A percentile compares a stretch with the other conserved stretches of the same genome.
Evolutionary conservation across 2,797 vertebrate species (phyloP).

Genomic region (Poecilia velifera): DNA sequence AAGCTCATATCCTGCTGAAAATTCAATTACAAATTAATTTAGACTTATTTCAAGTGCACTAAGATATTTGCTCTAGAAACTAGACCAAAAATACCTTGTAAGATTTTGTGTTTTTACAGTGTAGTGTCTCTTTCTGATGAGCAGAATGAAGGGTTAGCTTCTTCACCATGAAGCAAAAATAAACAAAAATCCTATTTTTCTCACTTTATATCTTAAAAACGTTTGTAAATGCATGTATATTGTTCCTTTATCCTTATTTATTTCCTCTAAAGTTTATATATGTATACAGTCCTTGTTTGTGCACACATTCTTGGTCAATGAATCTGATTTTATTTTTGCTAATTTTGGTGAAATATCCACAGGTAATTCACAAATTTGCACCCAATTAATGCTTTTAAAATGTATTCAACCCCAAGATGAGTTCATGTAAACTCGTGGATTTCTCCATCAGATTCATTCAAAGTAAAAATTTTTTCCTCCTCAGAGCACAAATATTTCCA

Average conservation of each 20-base stretch:
- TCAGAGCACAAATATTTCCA: constrained; percentile 76
- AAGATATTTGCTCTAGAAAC: too few relatives aligned
- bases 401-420: neutral
- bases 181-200: neutral
- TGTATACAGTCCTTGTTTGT: neutral
- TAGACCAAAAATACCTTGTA: too few relatives aligned
- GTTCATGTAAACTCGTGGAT: neutral
- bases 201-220: neutral
- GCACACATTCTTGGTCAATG: neutral
- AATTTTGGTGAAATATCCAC: neutral
- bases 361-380: neutral
- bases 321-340: neutral
- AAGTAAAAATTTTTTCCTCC: neutral
- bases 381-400: neutral
- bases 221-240: neutral
- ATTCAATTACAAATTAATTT: too few relatives aligned
- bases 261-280: neutral
- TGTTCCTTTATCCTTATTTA: neutral
- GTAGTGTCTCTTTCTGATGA: neutral
- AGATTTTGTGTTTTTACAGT: too few relatives aligned
- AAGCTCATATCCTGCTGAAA: too few relatives aligned
- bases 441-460: neutral
- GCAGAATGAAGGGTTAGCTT: too few relatives aligned
- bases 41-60: too few relatives aligned
- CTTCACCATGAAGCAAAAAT: neutral